Conservation (phyloP, 1,140 invertebrate species). For the Tetramorium alpestre region DNA sequence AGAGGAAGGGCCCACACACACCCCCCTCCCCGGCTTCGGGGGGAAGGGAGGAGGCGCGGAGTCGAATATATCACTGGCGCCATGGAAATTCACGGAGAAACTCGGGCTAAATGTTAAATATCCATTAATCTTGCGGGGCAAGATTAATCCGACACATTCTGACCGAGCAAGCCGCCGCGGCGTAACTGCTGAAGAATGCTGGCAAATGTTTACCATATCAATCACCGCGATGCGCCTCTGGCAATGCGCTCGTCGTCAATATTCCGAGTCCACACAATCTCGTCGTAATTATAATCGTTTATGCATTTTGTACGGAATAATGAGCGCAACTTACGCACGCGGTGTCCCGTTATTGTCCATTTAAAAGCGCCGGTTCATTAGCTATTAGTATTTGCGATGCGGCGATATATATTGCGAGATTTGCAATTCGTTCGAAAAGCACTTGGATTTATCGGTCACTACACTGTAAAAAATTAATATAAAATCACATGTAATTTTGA, state of each 20-base stretch:
- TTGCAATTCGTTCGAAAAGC: not conserved
- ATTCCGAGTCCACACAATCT: slow-evolving; percentile 26
- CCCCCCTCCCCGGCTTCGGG: not conserved
- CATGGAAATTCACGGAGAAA: slow-evolving; percentile 39
- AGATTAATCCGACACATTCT: slow-evolving; percentile 57
- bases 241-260: slow-evolving; percentile 45
- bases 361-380: not conserved
- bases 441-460: not conserved
- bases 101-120: slow-evolving; percentile 56
- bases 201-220: slow-evolving; percentile 58
- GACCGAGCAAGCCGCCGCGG: slow-evolving; percentile 40
- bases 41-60: not conserved
- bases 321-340: not conserved
- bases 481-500: too few species aligned
- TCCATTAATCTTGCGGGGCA: slow-evolving; percentile 54
- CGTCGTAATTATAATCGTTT: slow-evolving; percentile 19
- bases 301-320: not conserved
- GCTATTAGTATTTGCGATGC: not conserved
- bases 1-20: not conserved
- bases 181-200: slow-evolving; percentile 55
- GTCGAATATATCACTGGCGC: slow-evolving; percentile 46
- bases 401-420: not conserved
- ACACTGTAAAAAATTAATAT: too few species aligned
- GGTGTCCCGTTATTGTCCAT: not conserved
- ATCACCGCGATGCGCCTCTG: slow-evolving; percentile 19